These are phyloP conservation scores for Aphelenchoides bicaudatus DNA, from an alignment of 2,888 invertebrate genomes.

Conservation along the genomic window DNA sequence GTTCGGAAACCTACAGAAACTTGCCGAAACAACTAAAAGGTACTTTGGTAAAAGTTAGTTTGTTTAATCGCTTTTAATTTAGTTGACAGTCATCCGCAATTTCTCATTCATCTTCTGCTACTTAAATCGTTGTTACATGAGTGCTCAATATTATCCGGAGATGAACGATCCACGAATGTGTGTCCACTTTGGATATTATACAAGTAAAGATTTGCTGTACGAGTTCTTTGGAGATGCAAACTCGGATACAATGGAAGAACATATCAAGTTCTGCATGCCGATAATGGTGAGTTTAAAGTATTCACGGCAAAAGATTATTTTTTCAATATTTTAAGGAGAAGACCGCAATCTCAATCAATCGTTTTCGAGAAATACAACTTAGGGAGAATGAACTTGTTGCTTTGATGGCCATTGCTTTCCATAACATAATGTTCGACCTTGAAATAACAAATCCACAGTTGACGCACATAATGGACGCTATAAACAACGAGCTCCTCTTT, in stretches of 20 bases:
- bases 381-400: slow-evolving; percentile 12
- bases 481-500: slow-evolving; percentile 11
- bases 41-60: neutral
- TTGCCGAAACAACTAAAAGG: neutral
- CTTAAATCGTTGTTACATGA: slow-evolving; percentile 10
- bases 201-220: neutral
- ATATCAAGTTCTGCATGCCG: neutral
- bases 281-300: neutral
- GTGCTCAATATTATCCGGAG: neutral
- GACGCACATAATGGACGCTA: neutral
- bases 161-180: slow-evolving; percentile 3
- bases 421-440: slow-evolving; percentile 1
- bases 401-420: slow-evolving; percentile 1
- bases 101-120: slow-evolving; percentile 4
- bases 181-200: slow-evolving; percentile 13
- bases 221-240: slow-evolving; percentile 6
- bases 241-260: slow-evolving; percentile 7
- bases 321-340: no score
- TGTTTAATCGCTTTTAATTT: neutral
- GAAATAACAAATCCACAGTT: neutral
- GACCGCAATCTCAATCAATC: neutral
- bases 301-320: no score
- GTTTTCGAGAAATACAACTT: neutral
- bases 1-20: neutral
- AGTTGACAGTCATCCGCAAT: neutral